Evolutionary conservation across 1,140 invertebrate genomes (phyloP), one percentile per base, ranked within the genome.

Genomic region (Trichomalopsis sarcophagae): DNA sequence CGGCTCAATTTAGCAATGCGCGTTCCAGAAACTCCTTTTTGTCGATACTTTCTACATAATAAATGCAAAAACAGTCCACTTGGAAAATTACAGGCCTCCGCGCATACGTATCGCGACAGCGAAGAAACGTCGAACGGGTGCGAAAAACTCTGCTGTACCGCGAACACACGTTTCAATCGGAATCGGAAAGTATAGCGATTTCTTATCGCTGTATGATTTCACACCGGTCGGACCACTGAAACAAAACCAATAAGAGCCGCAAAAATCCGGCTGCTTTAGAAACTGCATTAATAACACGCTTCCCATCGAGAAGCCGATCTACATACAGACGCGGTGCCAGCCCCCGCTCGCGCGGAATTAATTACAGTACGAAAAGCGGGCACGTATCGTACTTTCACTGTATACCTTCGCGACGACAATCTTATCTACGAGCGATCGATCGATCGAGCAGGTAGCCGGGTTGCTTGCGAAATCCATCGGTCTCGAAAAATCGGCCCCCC

Each of bases 351-450:
- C 55, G 21, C 55, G 7, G 4, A 40, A 30, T 75, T 47, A 82
- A 82, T 74, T 82, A 55, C 69, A 82, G n/a, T 2, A 11, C 17
- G 69, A 21, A 62, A 40, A 71, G 33, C 55, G 21, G 2, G 55
- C 17, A 6, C 17, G 17, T 55, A 62, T 62, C 10, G n/a, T 55
- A 82, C 68, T 74, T 74, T 82, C 30, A 82, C 23, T 7, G 17
- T 14, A 10, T 78, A 62, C 5, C 5, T 33, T 4, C 30, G 7
- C 33, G 79, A 74, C 40, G 27, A 78, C 27, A 82, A 82, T 82
- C 69, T 82, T 82, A 82, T 82, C 44, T 44, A 33, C 30, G 0
- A 11, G 4, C 9, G 47, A 82, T 82, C 80, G 13, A 17, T 55
- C 50, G 50, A 55, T 55, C 50, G 17, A 74, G 69, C 69, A 73